Conservation (phyloP, 2,888 invertebrate genomes). For the Machimus rusticus region DNA sequence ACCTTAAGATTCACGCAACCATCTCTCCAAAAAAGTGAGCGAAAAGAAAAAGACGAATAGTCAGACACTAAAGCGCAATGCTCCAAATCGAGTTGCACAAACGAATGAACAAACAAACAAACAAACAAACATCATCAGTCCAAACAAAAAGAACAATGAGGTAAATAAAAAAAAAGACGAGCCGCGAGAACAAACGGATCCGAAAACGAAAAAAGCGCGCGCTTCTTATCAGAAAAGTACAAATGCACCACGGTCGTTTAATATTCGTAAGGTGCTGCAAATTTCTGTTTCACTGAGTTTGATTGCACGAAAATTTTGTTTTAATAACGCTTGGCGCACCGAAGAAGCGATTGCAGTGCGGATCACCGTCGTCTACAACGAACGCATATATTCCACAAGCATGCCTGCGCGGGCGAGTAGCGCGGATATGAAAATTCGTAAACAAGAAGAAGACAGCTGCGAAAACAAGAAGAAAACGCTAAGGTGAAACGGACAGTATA, state of each 20-base stretch:
- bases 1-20: not conserved
- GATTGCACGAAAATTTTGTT: constrained; percentile 13
- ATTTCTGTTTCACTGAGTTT: constrained; percentile 31
- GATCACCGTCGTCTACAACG: not conserved
- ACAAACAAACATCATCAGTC: constrained; percentile 4
- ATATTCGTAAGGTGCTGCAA: constrained; percentile 27
- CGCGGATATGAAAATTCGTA: not conserved
- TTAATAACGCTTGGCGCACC: not conserved
- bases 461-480: constrained; percentile 7
- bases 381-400: constrained; percentile 2
- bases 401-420: not conserved
- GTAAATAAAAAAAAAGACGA: not conserved
- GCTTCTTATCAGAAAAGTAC: constrained; percentile 23
- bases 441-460: not conserved
- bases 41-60: not conserved
- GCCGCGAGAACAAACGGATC: not conserved
- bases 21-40: not conserved
- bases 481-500: constrained; percentile 2
- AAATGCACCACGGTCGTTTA: constrained; percentile 4
- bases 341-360: not conserved
- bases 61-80: not conserved
- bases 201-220: not conserved
- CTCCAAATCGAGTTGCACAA: not conserved
- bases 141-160: not conserved
- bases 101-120: not conserved